phyloP scores from a whole-genome alignment of 2,888 invertebrate genomes.

The Sturmia bella region DNA sequence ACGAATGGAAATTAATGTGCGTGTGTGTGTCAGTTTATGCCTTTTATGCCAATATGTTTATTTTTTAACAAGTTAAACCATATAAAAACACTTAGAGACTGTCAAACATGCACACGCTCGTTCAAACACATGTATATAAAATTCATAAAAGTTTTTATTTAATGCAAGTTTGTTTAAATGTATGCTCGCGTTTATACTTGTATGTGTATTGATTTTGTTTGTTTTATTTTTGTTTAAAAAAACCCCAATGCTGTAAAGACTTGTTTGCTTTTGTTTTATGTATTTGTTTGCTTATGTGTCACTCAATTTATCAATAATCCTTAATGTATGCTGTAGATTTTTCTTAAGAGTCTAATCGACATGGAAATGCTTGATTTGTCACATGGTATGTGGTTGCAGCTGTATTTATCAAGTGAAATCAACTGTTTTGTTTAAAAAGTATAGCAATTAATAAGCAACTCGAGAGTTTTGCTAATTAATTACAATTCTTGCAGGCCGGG shows the following conservation, averaged over 20 bases:
- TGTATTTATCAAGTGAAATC: not conserved
- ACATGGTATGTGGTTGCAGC: not conserved
- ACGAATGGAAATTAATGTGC: conserved; percentile 43
- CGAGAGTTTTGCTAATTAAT: too few species aligned
- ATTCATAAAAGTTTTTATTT: not conserved
- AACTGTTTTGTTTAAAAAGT: too few species aligned
- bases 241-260: conserved; percentile 5
- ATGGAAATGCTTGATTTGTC: conserved; percentile 7
- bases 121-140: not conserved
- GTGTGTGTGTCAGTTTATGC: conserved; percentile 50
- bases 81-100: conserved; percentile 26
- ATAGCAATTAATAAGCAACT: too few species aligned
- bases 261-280: conserved; percentile 16
- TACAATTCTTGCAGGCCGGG: too few species aligned
- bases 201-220: conserved; percentile 39
- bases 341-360: conserved; percentile 11
- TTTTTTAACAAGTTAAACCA: conserved; percentile 47
- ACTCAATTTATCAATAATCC: conserved; percentile 48
- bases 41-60: conserved; percentile 64
- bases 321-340: conserved; percentile 46
- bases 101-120: not conserved
- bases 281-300: conserved; percentile 23
- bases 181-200: not conserved
- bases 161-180: not conserved
- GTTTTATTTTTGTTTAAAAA: conserved; percentile 24